These are phyloP conservation scores for Lissocephala sabroskyi DNA, from an alignment of 2,888 invertebrate species.

Conservation along the genomic window DNA sequence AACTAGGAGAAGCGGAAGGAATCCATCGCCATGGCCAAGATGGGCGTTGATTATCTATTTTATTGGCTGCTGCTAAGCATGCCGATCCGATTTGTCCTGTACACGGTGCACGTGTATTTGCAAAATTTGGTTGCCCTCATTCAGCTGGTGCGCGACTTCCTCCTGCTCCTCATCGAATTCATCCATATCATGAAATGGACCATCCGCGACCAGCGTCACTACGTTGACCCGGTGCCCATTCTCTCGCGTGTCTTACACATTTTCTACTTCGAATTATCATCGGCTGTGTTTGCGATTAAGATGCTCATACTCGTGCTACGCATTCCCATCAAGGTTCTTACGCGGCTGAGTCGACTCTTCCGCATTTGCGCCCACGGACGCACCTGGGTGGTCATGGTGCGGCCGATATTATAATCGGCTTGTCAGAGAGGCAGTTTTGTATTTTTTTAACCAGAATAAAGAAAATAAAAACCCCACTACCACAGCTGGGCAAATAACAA, in stretches of 20 bases:
- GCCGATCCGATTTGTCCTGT: conserved; percentile 12
- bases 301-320: background rate
- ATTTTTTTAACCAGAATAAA: no score
- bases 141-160: background rate
- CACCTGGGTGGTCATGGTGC: conserved; percentile 13
- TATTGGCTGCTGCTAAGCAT: conserved; percentile 11
- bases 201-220: background rate
- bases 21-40: no score
- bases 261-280: background rate
- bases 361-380: background rate
- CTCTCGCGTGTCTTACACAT: background rate
- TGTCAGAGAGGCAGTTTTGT: no score
- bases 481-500: no score
- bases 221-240: background rate
- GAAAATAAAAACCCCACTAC: no score
- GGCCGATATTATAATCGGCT: background rate
- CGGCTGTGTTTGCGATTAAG: background rate
- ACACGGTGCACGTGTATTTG: conserved; percentile 10
- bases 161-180: background rate
- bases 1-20: no score
- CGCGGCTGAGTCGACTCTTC: conserved; percentile 2
- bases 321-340: background rate
- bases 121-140: conserved; percentile 8
- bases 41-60: conserved; percentile 9
- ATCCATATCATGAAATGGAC: background rate